A percentile compares a stretch with the other conserved stretches of the same genome.
phyloP scores from a whole-genome alignment of 2,797 vertebrate species.

The Darevskia nairensis region DNA sequence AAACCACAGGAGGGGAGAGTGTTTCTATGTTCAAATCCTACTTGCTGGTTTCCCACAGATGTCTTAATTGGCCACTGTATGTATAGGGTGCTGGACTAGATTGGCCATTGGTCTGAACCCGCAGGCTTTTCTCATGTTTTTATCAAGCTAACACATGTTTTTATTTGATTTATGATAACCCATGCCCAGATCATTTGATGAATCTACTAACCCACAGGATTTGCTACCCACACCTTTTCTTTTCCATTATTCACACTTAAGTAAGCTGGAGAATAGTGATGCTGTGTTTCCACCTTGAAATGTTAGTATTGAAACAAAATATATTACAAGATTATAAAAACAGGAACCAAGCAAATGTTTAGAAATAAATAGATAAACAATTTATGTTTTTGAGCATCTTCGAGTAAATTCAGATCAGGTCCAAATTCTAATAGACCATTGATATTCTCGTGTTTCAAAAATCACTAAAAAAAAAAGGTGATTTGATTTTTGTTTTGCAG shows the following conservation, averaged over 20 bases:
- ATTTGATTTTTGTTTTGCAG: slow-evolving; percentile 50
- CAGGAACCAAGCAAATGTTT: background rate
- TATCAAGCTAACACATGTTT: too few species aligned
- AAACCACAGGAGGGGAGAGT: too few species aligned
- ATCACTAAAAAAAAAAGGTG: background rate
- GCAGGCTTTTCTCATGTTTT: too few species aligned
- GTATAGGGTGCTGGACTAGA: too few species aligned
- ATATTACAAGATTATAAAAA: background rate
- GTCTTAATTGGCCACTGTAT: too few species aligned
- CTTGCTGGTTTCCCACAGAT: too few species aligned
- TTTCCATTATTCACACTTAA: background rate
- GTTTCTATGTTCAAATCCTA: too few species aligned
- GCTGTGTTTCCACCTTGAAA: background rate
- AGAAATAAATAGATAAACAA: background rate
- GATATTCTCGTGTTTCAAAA: background rate
- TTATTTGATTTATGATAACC: background rate
- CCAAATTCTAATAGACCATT: background rate
- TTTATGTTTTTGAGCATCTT: background rate
- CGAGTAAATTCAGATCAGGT: background rate
- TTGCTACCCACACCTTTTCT: background rate
- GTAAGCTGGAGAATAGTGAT: background rate
- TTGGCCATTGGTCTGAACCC: too few species aligned
- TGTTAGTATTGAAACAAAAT: background rate
- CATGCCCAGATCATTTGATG: background rate
- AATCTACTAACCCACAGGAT: background rate